phyloP scores from a whole-genome alignment of 2,113 vertebrate genomes.

The Bufo bufo region DNA sequence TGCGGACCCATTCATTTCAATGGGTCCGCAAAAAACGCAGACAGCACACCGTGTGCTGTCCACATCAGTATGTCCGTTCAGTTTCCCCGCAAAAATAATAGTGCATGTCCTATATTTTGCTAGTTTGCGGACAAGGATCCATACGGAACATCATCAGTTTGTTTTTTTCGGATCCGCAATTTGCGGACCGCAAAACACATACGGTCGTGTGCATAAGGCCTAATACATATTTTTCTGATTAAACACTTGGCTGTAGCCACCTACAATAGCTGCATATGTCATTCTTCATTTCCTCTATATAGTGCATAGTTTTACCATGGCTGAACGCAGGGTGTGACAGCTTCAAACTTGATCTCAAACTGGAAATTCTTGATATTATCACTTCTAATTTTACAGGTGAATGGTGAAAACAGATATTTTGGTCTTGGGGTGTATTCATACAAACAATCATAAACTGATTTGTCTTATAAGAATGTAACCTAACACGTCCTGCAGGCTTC shows the following conservation, averaged over 20 bases:
- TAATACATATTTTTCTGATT: background rate
- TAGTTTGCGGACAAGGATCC: too few species aligned
- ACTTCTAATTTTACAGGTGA: slow-evolving; percentile 10
- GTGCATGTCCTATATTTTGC: too few species aligned
- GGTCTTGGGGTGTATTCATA: background rate
- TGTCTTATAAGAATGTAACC: background rate
- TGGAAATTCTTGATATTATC: slow-evolving; percentile 46
- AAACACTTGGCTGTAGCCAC: background rate
- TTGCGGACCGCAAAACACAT: too few species aligned
- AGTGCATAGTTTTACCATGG: background rate
- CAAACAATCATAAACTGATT: background rate
- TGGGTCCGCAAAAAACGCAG: too few species aligned
- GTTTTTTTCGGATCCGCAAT: too few species aligned
- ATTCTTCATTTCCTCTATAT: slow-evolving; percentile 4
- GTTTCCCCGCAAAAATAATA: too few species aligned
- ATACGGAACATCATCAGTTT: too few species aligned
- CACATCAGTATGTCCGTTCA: too few species aligned
- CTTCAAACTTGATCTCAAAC: slow-evolving; percentile 16
- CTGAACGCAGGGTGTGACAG: slow-evolving; percentile 13
- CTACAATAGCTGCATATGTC: background rate
- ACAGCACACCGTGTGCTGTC: too few species aligned
- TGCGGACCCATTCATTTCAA: too few species aligned
- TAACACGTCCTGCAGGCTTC: background rate
- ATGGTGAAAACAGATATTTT: slow-evolving; percentile 18
- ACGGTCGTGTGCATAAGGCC: too few species aligned